Base-by-base conservation (phyloP, 1,140 invertebrate species). In the Nixonia krombeini region DNA sequence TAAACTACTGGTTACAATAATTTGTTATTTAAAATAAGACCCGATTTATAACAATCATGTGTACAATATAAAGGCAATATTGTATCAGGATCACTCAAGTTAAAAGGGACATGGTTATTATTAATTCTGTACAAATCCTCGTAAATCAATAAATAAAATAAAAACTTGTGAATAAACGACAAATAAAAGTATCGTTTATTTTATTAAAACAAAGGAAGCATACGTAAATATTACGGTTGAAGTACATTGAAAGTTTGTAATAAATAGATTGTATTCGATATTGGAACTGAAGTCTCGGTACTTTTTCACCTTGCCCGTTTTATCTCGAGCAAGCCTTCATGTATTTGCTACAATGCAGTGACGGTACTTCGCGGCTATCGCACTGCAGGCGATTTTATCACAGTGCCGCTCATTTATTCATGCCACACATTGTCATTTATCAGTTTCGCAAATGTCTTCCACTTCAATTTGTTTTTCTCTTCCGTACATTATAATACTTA, bases 401-500 rank as follows among this genome's bases (percentile, higher is more conserved):
- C 63, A 66, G 56, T 28, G 33, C 45, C 40, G 52, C 40, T 25
- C 23, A 29, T 25, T 55, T 29, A 15, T 33, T 61, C 59, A 29
- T 53, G 53, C 49, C 49, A 42, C 58, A 66, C 40, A 58, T 52
- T 44, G 58, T 55, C 49, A 58, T 58, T 58, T 4, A 4, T 55
- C 50, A 33, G 49, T 67, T 53, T 51, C n/a, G n/a, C 31, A 51
- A 56, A 50, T 38, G 17, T 41, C 35, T 55, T 25, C 45, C 52
- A 52, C 46, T 51, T 47, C 51, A 55, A 57, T 50, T 52, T 44
- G 42, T 38, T 50, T 66, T 61, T 33, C 41, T 51, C 23, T 35
- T 38, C 59, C 61, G 0, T 72, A 56, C 55, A 33, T 53, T 41
- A 70, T 64, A 73, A 65, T 76, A 71, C 37, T 73, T 62, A 70